Evolutionary conservation across 2,113 vertebrate species (phyloP), one percentile per base, ranked within the genome.

Genomic region (Oxygymnocypris stewartii): DNA sequence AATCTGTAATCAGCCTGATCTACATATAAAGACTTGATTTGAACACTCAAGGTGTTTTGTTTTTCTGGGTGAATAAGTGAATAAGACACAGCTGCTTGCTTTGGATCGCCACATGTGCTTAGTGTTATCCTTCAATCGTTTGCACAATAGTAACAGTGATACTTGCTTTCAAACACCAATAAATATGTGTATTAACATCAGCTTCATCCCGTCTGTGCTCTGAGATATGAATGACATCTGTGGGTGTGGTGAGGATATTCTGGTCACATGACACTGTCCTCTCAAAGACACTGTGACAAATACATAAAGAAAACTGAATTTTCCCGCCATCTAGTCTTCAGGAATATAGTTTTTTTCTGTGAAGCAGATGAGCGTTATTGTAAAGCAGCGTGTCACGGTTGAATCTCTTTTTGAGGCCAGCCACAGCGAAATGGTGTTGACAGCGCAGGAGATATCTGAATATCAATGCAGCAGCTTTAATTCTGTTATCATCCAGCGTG

Each of bases 361-460:
- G 88, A 90, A 91, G 89, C 90, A 93, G 92, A 90, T 90, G 90
- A 89, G 89, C 88, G 91, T 91, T 91, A 93, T 94, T 92, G 92
- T 85, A 89, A 92, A 91, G 92, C 86, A 82, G 57, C 87, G 86
- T 79, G 90, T 94, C 94, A 92, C 91, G 91, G 88, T 85, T 67
- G 88, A 89, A 88, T 92, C 85, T 87, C 42, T 90, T 88, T 81
- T 87, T 44, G 86, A 78, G 73, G 59, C 47, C 83, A 51, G 82
- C 85, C 86, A 82, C 54, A 23, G 89, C 86, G 90, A 93, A 94
- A 94, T 91, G 65, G 61, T 83, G 91, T 91, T 85, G 94, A 93
- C 94, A 87, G 86, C 86, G 89, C 73, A 47, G 63, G 87, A 74
- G 31, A 74, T 88, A 82, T 87, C 84, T 85, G 92, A 94, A 94